Base-by-base conservation (phyloP, 1,140 invertebrate species). In the Pseudomyrmex gracilis region DNA sequence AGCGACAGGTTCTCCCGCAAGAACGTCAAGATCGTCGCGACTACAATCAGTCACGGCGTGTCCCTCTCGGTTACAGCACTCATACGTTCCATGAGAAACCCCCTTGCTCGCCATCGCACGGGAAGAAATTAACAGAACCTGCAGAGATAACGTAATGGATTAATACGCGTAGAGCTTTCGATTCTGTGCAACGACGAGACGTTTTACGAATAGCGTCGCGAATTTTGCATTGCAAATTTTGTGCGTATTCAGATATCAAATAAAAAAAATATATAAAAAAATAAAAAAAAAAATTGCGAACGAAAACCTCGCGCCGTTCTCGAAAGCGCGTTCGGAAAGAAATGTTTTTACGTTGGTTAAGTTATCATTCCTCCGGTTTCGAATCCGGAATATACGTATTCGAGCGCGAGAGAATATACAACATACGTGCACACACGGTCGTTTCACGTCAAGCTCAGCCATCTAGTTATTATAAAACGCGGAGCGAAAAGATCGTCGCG, bases 31-130 rank as follows among this genome's bases (percentile, higher is more conserved):
- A 94, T 92, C 89, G 90, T 87, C 73, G 92, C 90, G 92, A 91
- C 93, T 92, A 93, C 93, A 94, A 94, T 94, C 94, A 94, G 89
- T 94, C 94, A 94, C 34, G 34, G 90, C 90, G 89, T 93, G 93
- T 94, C 93, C 91, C 93, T 92, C 92, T 92, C 92, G 90, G 87
- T 94, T 94, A 94, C 91, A 88, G 87, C 90, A 73, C 90, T 94
- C 93, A 94, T 94, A 94, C 90, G 92, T 94, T 88, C 91, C 89
- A 92, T 92, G 89, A 93, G 84, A 77, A 89, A 91, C 90, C 90
- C 92, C 89, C 91, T 92, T 90, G 64, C 74, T 86, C 76, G 63
- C 58, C 60, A 74, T 76, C 68, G 64, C 60, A 68, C 82, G 49
- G 34, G 86, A 34, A 34, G 4, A 34, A 85, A 91, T 89, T 87